These are phyloP conservation scores for Helogale parvula DNA, from an alignment of 2,113 vertebrate genomes.

Conservation along the genomic window DNA sequence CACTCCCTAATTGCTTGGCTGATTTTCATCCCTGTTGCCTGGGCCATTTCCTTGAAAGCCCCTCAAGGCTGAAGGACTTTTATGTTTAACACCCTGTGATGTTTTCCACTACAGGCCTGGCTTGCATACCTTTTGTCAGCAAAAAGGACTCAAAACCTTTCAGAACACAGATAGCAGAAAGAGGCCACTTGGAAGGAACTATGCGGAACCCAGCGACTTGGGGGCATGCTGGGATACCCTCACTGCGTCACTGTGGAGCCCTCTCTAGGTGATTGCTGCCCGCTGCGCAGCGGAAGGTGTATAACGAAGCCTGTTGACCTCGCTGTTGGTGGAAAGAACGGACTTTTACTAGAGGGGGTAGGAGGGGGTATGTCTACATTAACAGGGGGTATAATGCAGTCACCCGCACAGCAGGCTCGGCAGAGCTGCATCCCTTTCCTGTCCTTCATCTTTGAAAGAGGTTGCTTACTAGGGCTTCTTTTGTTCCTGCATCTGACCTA, in stretches of 20 bases:
- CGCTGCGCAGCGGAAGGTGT: no score
- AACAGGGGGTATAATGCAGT: neutral
- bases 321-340: neutral
- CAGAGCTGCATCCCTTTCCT: neutral
- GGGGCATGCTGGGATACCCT: neutral
- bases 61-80: neutral
- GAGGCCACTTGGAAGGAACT: neutral
- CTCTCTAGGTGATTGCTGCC: neutral
- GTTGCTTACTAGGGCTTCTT: neutral
- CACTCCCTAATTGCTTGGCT: neutral
- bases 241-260: neutral
- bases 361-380: no score
- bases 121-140: neutral
- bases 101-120: neutral
- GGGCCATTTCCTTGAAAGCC: neutral
- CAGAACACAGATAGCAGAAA: neutral
- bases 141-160: neutral
- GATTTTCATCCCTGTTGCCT: neutral
- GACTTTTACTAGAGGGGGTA: accelerated
- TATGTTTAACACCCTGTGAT: neutral
- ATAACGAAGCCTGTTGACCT: neutral
- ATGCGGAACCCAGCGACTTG: neutral
- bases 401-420: neutral
- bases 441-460: neutral
- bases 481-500: neutral